Percentiles rank a stretch among this genome's conserved stretches.
Conservation (phyloP, 2,888 invertebrate genomes). For the Drosophila testacea region DNA sequence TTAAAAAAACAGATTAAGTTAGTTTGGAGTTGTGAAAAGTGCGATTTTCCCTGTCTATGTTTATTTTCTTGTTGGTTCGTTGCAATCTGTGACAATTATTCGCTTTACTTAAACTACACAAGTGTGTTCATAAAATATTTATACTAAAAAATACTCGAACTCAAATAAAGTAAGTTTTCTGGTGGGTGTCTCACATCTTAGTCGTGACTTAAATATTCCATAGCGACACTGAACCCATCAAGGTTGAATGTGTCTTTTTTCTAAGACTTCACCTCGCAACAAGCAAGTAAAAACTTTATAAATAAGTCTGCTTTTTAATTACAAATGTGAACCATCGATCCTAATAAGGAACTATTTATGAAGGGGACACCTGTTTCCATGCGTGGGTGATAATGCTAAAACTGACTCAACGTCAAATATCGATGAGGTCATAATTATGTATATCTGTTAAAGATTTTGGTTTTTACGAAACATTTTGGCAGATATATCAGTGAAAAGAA, state of each 20-base stretch:
- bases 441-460: neutral
- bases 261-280: constrained; percentile 19
- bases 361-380: constrained; percentile 14
- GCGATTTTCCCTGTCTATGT: constrained; percentile 7
- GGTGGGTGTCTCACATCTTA: neutral
- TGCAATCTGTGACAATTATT: constrained; percentile 1
- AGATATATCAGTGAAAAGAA: neutral
- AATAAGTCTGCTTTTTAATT: neutral
- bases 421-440: constrained; percentile 42
- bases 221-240: constrained; percentile 26
- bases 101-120: neutral
- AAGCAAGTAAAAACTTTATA: neutral
- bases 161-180: neutral
- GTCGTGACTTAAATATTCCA: neutral
- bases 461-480: neutral
- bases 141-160: neutral
- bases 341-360: constrained; percentile 26
- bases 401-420: constrained; percentile 31
- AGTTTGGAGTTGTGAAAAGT: constrained; percentile 42
- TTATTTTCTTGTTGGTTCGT: constrained; percentile 4
- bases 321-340: neutral
- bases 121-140: constrained; percentile 8
- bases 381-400: constrained; percentile 31
- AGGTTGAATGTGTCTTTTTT: constrained; percentile 34
- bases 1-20: constrained; percentile 42